Percentiles rank a stretch among this genome's conserved stretches.
These are phyloP conservation scores for Vicugna pacos DNA, from an alignment of 2,113 vertebrate species.

Conservation along the genomic window DNA sequence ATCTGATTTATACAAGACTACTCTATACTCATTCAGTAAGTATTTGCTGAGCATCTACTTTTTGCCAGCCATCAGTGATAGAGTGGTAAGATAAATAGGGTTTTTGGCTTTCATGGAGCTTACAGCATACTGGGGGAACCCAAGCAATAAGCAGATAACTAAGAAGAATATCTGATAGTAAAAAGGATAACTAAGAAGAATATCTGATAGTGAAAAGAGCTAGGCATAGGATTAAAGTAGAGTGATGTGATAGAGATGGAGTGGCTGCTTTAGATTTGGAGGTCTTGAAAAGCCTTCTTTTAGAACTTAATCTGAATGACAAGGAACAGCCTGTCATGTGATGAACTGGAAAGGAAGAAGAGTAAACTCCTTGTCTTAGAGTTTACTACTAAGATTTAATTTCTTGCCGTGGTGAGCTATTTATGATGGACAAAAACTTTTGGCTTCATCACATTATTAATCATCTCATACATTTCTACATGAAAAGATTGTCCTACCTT, in stretches of 20 bases:
- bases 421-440: background rate
- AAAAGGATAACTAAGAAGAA: conserved; percentile 30
- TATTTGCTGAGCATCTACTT: background rate
- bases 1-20: background rate
- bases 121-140: background rate
- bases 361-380: background rate
- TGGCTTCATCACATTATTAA: background rate
- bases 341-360: background rate
- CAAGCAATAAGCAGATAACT: background rate
- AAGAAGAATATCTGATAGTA: conserved; percentile 15
- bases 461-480: background rate
- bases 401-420: background rate
- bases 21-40: background rate
- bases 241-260: background rate
- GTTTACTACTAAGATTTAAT: conserved; percentile 24
- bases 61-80: background rate
- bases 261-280: background rate
- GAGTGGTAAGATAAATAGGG: background rate
- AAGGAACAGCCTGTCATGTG: background rate
- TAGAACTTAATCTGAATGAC: conserved; percentile 24
- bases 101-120: conserved; percentile 43
- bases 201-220: background rate
- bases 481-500: background rate
- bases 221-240: background rate
- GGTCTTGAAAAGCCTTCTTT: background rate